Conservation (phyloP, 2,113 vertebrate species). For the Xiphorhynchus elegans region DNA sequence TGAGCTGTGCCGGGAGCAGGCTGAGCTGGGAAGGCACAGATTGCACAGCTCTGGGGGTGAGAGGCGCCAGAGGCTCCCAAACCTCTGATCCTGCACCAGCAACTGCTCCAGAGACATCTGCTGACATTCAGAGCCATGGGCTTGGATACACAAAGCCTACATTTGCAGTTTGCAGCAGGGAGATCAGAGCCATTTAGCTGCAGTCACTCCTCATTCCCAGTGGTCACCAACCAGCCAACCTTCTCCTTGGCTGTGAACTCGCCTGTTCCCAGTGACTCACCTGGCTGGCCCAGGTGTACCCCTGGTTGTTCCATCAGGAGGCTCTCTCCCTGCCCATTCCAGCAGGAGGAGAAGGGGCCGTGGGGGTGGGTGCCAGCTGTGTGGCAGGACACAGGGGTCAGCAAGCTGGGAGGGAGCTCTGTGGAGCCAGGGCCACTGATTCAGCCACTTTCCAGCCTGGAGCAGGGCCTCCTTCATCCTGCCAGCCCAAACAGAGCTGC, state of each 20-base stretch:
- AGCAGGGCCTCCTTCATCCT: neutral
- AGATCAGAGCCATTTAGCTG: neutral
- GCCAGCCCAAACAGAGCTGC: neutral
- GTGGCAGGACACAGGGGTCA: fast-evolving
- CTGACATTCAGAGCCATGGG: neutral
- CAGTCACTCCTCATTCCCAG: neutral
- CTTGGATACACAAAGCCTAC: neutral
- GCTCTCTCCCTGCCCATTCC: neutral
- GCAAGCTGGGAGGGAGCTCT: neutral
- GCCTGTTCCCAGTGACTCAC: neutral
- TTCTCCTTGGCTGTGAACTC: neutral
- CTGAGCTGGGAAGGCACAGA: neutral
- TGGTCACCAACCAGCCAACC: neutral
- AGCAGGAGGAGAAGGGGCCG: fast-evolving
- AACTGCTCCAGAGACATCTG: neutral
- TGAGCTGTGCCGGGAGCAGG: neutral
- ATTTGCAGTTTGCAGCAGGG: neutral
- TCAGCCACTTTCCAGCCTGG: neutral
- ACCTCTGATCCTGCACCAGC: neutral
- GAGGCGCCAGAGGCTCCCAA: neutral
- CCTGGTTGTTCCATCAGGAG: neutral
- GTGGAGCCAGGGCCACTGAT: neutral
- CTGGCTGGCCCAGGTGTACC: neutral
- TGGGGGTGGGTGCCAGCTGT: neutral
- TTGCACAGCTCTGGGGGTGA: neutral